Evolutionary conservation across 2,113 vertebrate species (phyloP).

Genomic region (Pleuronectes platessa): DNA sequence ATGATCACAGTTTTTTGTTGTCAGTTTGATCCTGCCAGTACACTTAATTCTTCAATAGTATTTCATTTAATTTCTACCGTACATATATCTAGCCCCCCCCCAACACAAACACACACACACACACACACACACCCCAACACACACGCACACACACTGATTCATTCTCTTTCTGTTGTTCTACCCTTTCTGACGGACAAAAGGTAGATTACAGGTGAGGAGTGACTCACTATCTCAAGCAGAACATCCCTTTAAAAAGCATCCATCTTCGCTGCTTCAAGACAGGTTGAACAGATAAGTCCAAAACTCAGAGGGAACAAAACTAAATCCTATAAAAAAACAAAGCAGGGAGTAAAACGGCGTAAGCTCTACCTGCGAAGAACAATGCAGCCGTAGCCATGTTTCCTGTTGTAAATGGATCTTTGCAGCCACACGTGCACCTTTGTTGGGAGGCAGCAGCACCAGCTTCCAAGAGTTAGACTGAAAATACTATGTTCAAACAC

Average conservation of each 20-base stretch:
- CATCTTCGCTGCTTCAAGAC: not conserved
- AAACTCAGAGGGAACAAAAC: conserved; percentile 52
- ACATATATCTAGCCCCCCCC: not conserved
- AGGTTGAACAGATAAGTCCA: not conserved
- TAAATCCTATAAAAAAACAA: conserved; percentile 40
- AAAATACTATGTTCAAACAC: no score
- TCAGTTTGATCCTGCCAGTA: not conserved
- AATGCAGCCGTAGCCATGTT: not conserved
- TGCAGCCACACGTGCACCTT: not conserved
- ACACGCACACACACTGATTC: not conserved
- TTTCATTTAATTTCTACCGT: not conserved
- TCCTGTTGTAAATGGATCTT: not conserved
- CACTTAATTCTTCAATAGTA: not conserved
- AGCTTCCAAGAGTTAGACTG: not conserved
- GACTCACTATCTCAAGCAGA: conserved; percentile 25
- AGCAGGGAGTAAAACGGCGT: not conserved
- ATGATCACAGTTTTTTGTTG: not conserved
- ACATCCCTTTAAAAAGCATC: conserved; percentile 11
- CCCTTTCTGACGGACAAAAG: conserved; percentile 24
- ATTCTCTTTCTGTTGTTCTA: not conserved
- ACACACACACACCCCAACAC: not conserved
- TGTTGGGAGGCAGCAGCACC: not conserved
- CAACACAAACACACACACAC: no score
- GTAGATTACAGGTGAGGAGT: conserved; percentile 54
- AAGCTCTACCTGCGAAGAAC: not conserved